Evolutionary conservation across 1,140 invertebrate genomes (phyloP), one percentile per base, ranked within the genome.

Genomic region (Camponotus vicinus): DNA sequence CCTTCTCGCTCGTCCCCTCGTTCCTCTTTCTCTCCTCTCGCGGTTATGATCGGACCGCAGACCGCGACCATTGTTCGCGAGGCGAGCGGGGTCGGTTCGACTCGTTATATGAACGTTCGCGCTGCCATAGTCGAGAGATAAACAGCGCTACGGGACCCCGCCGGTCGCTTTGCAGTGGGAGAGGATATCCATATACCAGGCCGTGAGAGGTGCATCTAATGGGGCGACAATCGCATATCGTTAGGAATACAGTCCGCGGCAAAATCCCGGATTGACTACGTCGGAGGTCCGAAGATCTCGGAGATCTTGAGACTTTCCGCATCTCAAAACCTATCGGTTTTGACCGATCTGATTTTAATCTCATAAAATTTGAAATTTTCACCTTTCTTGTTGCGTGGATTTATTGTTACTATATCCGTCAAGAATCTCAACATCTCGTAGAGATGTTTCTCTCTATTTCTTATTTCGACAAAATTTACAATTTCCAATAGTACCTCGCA

Each of bases 141-240:
- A 93, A 93, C 91, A 92, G 86, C 92, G 88, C 90, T 92, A 91
- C 91, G 89, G 86, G 86, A 89, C 87, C 64, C 86, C 55, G 79
- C 89, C 63, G 61, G 13, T 88, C 87, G 89, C 90, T 89, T 88
- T 90, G 89, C 42, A 73, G 52, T 57, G 70, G 87, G 87, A 92
- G 77, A 89, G 91, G 92, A 92, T 93, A 93, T 92, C 91, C 92
- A 92, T 93, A 93, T 91, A 88, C 82, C 86, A 86, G 89, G 78
- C 91, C 90, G 87, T 88, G 92, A 90, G 89, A 93, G 92, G 91
- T 93, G 92, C 92, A 93, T 93, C 91, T 93, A 93, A 93, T 93
- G 89, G 91, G 92, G 91, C 92, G 92, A 93, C 92, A 93, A 93
- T 93, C 91, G 92, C 92, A 91, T 92, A 92, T 93, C 92, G 92